Conservation (phyloP, 2,797 vertebrate species). For the Intellagama lesueurii region DNA sequence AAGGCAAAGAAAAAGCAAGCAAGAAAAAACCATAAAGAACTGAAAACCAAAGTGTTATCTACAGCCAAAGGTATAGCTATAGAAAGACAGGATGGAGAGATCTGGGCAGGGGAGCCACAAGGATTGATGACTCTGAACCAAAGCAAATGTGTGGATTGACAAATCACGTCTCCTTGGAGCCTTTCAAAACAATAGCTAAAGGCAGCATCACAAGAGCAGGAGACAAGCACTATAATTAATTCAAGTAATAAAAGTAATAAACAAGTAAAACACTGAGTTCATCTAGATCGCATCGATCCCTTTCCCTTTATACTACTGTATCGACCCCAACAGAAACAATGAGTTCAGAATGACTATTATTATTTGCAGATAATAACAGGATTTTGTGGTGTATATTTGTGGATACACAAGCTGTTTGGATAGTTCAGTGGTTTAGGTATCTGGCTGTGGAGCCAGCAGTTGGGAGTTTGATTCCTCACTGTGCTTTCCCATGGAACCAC, state of each 20-base stretch:
- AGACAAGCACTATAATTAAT: too few relatives aligned
- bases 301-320: neutral
- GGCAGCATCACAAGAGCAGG: neutral
- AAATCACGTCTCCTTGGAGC: neutral
- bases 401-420: too few relatives aligned
- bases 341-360: neutral
- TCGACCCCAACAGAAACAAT: neutral
- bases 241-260: neutral
- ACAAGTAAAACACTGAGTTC: neutral
- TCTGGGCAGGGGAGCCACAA: neutral
- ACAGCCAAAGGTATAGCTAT: neutral
- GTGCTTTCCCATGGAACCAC: too few relatives aligned
- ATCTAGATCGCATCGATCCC: neutral
- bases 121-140: neutral
- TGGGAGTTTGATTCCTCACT: too few relatives aligned
- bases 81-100: neutral
- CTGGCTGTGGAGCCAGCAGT: too few relatives aligned
- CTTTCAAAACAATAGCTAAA: neutral
- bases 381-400: too few relatives aligned
- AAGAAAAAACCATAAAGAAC: neutral
- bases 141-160: neutral
- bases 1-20: neutral
- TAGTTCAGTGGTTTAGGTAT: too few relatives aligned
- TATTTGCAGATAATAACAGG: too few relatives aligned
- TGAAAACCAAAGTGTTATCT: neutral